Conservation (phyloP, 2,113 vertebrate genomes). For the Festucalex cinctus region DNA sequence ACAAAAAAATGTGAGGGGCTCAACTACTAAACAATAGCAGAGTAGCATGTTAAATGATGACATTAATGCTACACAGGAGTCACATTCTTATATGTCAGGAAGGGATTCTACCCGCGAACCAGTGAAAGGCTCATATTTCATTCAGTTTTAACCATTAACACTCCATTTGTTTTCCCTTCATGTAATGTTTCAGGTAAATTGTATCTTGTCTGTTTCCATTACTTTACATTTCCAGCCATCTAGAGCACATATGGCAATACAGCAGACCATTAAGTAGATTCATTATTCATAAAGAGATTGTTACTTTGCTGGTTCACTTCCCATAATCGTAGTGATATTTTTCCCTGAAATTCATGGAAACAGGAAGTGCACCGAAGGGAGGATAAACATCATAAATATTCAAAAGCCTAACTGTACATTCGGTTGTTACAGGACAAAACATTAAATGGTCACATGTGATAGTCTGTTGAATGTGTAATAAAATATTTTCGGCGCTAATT, state of each 20-base stretch:
- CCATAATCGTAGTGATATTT: slow-evolving; percentile 63
- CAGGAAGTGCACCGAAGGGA: slow-evolving; percentile 56
- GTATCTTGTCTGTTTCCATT: slow-evolving; percentile 36
- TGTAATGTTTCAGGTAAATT: slow-evolving; percentile 41
- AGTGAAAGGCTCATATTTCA: too few relatives aligned
- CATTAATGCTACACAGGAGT: too few relatives aligned
- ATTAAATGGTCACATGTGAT: background rate
- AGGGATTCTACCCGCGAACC: too few relatives aligned
- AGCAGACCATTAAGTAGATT: slow-evolving; percentile 67
- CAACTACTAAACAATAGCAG: too few relatives aligned
- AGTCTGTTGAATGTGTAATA: background rate
- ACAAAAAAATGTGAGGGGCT: too few relatives aligned
- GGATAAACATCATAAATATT: slow-evolving; percentile 67
- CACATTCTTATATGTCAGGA: too few relatives aligned
- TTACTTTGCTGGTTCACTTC: slow-evolving; percentile 67
- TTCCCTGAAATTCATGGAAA: slow-evolving; percentile 46
- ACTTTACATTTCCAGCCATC: slow-evolving; percentile 58
- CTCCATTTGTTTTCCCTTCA: background rate
- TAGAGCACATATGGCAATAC: slow-evolving; percentile 40
- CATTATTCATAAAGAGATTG: slow-evolving; percentile 73
- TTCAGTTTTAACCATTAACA: background rate
- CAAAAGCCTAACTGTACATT: slow-evolving; percentile 17
- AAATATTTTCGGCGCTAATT: background rate
- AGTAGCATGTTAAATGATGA: too few relatives aligned
- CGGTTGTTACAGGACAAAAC: slow-evolving; percentile 17